Conservation (phyloP, 2,888 invertebrate species). For the Melanostoma mellinum region DNA sequence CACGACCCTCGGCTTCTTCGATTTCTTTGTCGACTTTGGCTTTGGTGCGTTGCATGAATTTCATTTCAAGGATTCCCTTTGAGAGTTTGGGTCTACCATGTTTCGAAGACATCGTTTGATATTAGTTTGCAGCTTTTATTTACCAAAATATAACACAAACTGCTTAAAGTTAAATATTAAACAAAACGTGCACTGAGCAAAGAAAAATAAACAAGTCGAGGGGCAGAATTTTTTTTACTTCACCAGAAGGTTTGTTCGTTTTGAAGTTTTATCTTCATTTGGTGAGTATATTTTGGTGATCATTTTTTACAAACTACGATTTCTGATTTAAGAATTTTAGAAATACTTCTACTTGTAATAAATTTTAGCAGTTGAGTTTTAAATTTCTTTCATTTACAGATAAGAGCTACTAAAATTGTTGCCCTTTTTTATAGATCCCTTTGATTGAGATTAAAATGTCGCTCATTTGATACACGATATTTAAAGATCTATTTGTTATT, state of each 20-base stretch:
- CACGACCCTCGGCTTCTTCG: slow-evolving; percentile 85
- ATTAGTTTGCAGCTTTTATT: not conserved
- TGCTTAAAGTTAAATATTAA: not conserved
- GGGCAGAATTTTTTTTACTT: not conserved
- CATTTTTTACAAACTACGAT: too few species aligned
- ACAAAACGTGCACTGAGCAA: slow-evolving; percentile 38
- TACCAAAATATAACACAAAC: not conserved
- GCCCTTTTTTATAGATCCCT: too few species aligned
- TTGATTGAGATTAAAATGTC: too few species aligned
- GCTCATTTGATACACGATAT: too few species aligned
- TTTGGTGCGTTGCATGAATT: slow-evolving; percentile 89
- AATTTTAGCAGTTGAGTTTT: too few species aligned
- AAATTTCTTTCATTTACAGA: too few species aligned
- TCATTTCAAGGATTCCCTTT: slow-evolving; percentile 91
- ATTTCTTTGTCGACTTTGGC: slow-evolving; percentile 87
- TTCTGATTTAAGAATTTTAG: too few species aligned
- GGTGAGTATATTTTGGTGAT: not conserved
- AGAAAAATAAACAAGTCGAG: slow-evolving; percentile 40
- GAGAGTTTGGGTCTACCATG: slow-evolving; percentile 84
- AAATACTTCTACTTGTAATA: too few species aligned
- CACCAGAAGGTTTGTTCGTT: slow-evolving; percentile 24
- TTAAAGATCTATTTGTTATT: too few species aligned
- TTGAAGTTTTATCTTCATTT: not conserved
- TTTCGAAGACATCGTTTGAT: slow-evolving; percentile 76
- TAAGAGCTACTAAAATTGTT: too few species aligned